Evolutionary conservation across 2,888 invertebrate genomes (phyloP).

Genomic region (Pediacus dermestoides): DNA sequence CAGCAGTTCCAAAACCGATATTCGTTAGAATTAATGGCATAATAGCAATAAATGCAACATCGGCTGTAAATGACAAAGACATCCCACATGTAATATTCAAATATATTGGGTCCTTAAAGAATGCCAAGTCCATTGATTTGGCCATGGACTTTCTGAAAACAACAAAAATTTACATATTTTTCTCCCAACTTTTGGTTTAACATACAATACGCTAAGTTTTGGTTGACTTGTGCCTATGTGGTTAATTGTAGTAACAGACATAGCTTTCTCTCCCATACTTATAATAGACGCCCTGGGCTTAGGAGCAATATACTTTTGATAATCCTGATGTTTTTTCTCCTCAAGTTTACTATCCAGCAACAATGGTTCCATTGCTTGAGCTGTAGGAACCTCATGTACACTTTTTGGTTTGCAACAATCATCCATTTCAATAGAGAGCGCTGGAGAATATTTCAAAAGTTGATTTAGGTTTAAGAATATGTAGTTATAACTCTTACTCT

Average conservation of each 20-base stretch:
- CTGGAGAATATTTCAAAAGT: too few relatives aligned
- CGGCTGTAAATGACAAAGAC: constrained; percentile 65
- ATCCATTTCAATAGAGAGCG: too few relatives aligned
- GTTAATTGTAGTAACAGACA: constrained; percentile 30
- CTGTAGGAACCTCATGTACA: too few relatives aligned
- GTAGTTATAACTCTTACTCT: too few relatives aligned
- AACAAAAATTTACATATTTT: not conserved
- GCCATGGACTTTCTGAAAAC: constrained; percentile 53
- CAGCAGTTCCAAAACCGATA: constrained; percentile 55
- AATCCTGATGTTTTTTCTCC: constrained; percentile 8
- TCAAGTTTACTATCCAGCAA: not conserved
- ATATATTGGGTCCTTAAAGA: constrained; percentile 62
- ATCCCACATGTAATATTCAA: constrained; percentile 69
- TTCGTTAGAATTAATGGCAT: constrained; percentile 63
- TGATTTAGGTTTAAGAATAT: too few relatives aligned
- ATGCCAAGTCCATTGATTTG: constrained; percentile 59
- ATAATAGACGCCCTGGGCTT: constrained; percentile 34
- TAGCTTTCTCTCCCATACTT: constrained; percentile 35
- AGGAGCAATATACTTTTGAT: constrained; percentile 13
- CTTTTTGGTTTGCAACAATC: too few relatives aligned
- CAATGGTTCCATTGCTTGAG: too few relatives aligned
- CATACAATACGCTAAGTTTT: too few relatives aligned
- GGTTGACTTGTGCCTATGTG: too few relatives aligned
- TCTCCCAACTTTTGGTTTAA: not conserved
- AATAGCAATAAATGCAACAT: constrained; percentile 66